A percentile compares a stretch with the other conserved stretches of the same genome.
phyloP scores from a whole-genome alignment of 2,888 invertebrate genomes.

The Sthenelais limicola region DNA sequence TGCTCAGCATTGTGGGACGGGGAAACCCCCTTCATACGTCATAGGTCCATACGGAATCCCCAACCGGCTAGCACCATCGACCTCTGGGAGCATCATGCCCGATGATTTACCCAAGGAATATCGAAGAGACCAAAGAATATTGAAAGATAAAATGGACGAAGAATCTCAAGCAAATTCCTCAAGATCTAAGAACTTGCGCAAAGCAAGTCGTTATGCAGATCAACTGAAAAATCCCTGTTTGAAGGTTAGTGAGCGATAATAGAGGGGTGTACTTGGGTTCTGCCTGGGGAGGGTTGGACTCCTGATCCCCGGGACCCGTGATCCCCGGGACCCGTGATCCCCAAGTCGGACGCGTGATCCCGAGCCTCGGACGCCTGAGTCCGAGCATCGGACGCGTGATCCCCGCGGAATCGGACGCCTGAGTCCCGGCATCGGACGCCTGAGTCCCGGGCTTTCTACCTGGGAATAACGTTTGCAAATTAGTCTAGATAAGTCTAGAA shows the following conservation, averaged over 20 bases:
- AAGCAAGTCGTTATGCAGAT: slow-evolving; percentile 40
- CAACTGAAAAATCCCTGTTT: slow-evolving; percentile 40
- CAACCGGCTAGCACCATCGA: not conserved
- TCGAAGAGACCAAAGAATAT: not conserved
- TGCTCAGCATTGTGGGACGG: slow-evolving; percentile 17
- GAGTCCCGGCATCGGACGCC: too few relatives aligned
- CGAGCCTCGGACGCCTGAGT: too few relatives aligned
- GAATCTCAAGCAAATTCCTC: not conserved
- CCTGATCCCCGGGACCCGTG: too few relatives aligned
- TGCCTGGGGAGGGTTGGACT: too few relatives aligned
- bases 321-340: too few relatives aligned
- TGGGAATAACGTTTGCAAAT: too few relatives aligned
- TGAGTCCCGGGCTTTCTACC: too few relatives aligned
- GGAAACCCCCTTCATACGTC: not conserved
- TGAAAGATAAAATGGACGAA: slow-evolving; percentile 11
- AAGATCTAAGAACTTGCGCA: not conserved
- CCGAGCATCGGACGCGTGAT: too few relatives aligned
- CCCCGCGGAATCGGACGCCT: too few relatives aligned
- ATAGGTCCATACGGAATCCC: slow-evolving; percentile 8
- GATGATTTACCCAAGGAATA: slow-evolving; percentile 28
- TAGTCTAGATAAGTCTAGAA: too few relatives aligned
- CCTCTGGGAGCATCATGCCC: not conserved
- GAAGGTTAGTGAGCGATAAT: slow-evolving; percentile 37
- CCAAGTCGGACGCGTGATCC: too few relatives aligned
- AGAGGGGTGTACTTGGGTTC: too few relatives aligned